Percentiles rank a stretch among this genome's conserved stretches.
Conservation (phyloP, 2,113 vertebrate genomes). For the Rissa tridactyla region DNA sequence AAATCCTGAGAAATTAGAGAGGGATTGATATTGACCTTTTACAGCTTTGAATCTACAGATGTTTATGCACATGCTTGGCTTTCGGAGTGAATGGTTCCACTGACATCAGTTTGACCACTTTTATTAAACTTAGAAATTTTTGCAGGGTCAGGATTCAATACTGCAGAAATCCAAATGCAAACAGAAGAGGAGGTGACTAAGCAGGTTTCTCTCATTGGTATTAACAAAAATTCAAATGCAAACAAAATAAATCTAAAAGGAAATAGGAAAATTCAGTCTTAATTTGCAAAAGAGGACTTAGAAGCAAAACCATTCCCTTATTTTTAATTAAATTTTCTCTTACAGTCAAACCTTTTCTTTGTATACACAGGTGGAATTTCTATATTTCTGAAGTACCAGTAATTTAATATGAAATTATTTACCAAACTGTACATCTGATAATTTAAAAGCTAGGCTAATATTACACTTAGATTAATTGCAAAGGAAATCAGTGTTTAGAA, state of each 20-base stretch:
- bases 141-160: not conserved
- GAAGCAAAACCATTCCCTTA: not conserved
- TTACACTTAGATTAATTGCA: not conserved
- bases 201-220: not conserved
- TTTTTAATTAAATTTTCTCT: not conserved
- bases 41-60: not conserved
- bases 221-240: not conserved
- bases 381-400: not conserved
- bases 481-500: not conserved
- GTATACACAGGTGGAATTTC: not conserved
- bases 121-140: not conserved
- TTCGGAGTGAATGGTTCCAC: not conserved
- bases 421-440: not conserved
- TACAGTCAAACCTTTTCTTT: not conserved
- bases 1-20: not conserved
- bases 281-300: not conserved
- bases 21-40: slow-evolving; percentile 2
- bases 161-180: not conserved
- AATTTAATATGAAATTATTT: not conserved
- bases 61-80: not conserved
- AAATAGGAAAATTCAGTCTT: not conserved
- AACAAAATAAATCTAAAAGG: not conserved
- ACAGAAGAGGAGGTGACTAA: not conserved
- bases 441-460: not conserved
- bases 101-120: not conserved